These are phyloP conservation scores for Azemiops feae DNA, from an alignment of 2,113 vertebrate genomes.

Conservation along the genomic window DNA sequence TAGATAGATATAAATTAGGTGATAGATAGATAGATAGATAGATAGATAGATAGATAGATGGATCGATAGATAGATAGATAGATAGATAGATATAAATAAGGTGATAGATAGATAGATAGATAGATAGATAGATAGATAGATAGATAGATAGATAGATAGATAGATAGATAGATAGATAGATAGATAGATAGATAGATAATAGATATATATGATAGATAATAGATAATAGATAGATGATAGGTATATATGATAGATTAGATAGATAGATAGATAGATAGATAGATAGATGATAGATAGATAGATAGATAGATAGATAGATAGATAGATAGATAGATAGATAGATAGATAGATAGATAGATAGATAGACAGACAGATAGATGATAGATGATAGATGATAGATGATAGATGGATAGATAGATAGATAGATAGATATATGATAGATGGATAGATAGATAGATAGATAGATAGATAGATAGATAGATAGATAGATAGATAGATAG, in stretches of 20 bases:
- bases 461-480: not conserved
- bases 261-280: not conserved
- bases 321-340: not conserved
- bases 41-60: no score
- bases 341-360: no score
- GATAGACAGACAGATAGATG: no score
- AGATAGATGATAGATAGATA: not conserved
- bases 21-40: not conserved
- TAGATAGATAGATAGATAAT: not conserved
- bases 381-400: not conserved
- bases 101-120: not conserved
- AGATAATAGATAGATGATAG: no score
- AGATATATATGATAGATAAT: not conserved
- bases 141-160: not conserved
- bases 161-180: not conserved
- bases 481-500: not conserved
- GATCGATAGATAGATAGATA: not conserved
- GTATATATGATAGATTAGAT: not conserved
- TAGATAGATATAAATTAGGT: not conserved
- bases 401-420: not conserved
- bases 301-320: not conserved
- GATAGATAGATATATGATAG: no score
- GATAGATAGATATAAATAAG: not conserved
- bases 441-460: not conserved
- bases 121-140: not conserved